Percentiles rank a stretch among this genome's conserved stretches.
These are phyloP conservation scores for Alaudala cheleensis DNA, from an alignment of 2,113 vertebrate genomes.

Conservation along the genomic window DNA sequence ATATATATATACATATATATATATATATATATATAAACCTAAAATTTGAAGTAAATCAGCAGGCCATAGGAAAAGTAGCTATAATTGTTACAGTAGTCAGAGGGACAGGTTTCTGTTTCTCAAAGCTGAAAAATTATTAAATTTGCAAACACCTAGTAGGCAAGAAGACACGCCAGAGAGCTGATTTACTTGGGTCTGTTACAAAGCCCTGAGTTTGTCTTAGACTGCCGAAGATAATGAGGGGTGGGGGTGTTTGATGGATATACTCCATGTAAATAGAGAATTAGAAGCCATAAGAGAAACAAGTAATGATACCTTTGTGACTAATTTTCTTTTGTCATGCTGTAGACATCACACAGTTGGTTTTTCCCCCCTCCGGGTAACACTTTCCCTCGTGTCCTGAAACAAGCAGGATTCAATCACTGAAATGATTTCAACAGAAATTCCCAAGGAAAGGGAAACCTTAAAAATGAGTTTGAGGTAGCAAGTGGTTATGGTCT, in stretches of 20 bases:
- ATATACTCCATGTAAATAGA: slow-evolving; percentile 23
- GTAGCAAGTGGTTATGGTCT: background rate
- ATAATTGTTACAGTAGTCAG: background rate
- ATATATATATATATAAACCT: slow-evolving; percentile 24
- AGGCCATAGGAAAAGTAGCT: background rate
- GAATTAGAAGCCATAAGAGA: slow-evolving; percentile 6
- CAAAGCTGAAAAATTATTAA: background rate
- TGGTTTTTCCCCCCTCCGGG: background rate
- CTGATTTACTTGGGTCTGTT: background rate
- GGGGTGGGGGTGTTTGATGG: background rate
- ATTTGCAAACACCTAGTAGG: background rate
- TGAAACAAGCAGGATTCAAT: slow-evolving; percentile 32
- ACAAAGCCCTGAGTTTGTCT: background rate
- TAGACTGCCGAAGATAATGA: background rate
- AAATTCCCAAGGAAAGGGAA: slow-evolving; percentile 25
- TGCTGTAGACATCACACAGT: background rate
- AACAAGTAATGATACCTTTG: slow-evolving; percentile 9
- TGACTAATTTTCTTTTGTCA: slow-evolving; percentile 51
- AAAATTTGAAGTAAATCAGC: slow-evolving; percentile 7
- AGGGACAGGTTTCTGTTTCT: background rate
- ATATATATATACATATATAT: background rate
- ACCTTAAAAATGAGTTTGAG: slow-evolving; percentile 33
- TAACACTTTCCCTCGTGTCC: background rate
- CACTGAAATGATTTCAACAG: slow-evolving; percentile 34
- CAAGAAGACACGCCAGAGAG: background rate